Evolutionary conservation across 1,140 invertebrate species (phyloP).

Genomic region (Atta texana): DNA sequence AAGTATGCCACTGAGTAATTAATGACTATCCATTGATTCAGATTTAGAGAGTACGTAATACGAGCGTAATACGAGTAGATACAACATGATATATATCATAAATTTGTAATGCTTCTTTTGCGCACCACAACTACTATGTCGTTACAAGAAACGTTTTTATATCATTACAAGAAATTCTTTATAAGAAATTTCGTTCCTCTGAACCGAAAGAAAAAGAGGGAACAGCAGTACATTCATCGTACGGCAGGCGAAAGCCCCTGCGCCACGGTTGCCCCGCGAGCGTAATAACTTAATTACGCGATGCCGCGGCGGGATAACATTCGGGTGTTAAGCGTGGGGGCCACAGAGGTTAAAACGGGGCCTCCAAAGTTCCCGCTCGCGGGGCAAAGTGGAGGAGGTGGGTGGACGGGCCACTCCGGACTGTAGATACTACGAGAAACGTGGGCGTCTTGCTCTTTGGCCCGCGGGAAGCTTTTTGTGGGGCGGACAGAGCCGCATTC

Average conservation of each 20-base stretch:
- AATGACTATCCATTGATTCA: too few relatives aligned
- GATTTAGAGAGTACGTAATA: not conserved
- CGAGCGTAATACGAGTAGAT: not conserved
- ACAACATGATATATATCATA: not conserved
- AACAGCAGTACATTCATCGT: conserved; percentile 42
- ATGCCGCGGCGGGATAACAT: conserved; percentile 74
- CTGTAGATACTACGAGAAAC: conserved; percentile 74
- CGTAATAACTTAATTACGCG: conserved; percentile 79
- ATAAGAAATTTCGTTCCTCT: conserved; percentile 28
- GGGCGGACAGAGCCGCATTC: conserved; percentile 78
- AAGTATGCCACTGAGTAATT: too few relatives aligned
- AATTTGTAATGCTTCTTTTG: not conserved
- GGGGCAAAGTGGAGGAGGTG: conserved; percentile 28
- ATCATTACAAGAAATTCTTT: not conserved
- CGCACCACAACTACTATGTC: not conserved
- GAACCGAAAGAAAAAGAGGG: not conserved
- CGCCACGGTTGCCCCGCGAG: conserved; percentile 63
- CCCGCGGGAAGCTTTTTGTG: conserved; percentile 77
- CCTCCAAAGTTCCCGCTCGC: conserved; percentile 62
- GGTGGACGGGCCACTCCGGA: conserved; percentile 52
- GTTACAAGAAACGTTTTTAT: not conserved
- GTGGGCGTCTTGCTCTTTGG: conserved; percentile 78
- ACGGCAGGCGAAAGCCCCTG: conserved; percentile 46
- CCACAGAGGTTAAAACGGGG: conserved; percentile 73
- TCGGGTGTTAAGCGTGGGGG: conserved; percentile 77